Evolutionary conservation across 2,797 vertebrate species (phyloP).

Genomic region (Glyptemys insculpta): DNA sequence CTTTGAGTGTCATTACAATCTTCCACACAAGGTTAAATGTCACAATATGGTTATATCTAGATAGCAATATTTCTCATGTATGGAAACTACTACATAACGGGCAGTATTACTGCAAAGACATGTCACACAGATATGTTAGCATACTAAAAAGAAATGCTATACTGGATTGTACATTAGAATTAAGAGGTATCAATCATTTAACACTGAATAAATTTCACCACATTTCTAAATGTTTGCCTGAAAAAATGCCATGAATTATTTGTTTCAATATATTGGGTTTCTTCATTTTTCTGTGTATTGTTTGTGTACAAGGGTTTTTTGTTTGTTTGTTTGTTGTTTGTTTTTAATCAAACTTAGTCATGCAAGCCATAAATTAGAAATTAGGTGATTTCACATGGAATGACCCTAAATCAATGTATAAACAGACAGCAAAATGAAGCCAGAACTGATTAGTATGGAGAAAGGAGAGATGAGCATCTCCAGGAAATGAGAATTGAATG

Average conservation of each 20-base stretch:
- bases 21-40: slow-evolving; percentile 74
- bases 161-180: slow-evolving; percentile 45
- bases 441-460: neutral
- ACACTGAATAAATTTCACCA: slow-evolving; percentile 23
- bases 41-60: slow-evolving; percentile 57
- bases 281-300: neutral
- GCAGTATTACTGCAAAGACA: slow-evolving; percentile 24
- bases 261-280: neutral
- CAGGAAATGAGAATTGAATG: slow-evolving; percentile 11
- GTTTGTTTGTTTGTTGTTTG: neutral
- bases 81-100: slow-evolving; percentile 31
- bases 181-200: neutral
- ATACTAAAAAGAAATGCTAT: slow-evolving; percentile 24
- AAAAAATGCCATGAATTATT: slow-evolving; percentile 38
- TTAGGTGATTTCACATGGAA: neutral
- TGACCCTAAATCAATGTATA: neutral
- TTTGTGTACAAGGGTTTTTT: neutral
- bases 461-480: neutral
- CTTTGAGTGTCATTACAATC: slow-evolving; percentile 65
- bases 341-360: neutral
- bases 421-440: neutral
- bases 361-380: slow-evolving; percentile 17
- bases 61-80: slow-evolving; percentile 37
- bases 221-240: slow-evolving; percentile 19
- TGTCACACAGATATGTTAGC: slow-evolving; percentile 7